phyloP scores from a whole-genome alignment of 2,113 vertebrate species.

The Gambusia affinis region DNA sequence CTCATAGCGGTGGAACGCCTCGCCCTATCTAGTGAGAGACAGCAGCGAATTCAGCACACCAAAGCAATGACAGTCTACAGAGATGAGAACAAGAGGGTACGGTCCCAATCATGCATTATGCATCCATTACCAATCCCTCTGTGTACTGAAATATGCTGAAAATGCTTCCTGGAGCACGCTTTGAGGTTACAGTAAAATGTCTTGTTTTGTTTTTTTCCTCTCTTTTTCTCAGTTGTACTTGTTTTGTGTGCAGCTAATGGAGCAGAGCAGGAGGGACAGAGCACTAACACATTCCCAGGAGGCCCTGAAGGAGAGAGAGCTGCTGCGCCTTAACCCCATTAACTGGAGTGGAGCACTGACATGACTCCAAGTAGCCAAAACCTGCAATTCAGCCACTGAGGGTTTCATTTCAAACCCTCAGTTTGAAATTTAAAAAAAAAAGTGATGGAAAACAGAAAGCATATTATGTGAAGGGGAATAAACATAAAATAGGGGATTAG shows the following conservation, averaged over 20 bases:
- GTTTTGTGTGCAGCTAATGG: conserved; percentile 75
- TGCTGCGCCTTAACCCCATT: conserved; percentile 78
- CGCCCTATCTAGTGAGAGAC: conserved; percentile 58
- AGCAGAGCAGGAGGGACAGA: conserved; percentile 76
- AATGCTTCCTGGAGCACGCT: conserved; percentile 14
- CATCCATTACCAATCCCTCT: conserved; percentile 6
- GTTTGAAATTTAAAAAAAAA: neutral
- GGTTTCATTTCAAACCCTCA: neutral
- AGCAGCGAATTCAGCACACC: conserved; percentile 57
- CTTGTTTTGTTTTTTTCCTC: neutral
- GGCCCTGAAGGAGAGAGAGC: conserved; percentile 69
- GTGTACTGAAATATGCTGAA: conserved; percentile 4
- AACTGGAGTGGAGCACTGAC: conserved; percentile 81
- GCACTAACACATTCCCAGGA: conserved; percentile 74
- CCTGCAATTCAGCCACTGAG: neutral
- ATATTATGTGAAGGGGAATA: neutral
- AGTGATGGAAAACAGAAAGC: neutral
- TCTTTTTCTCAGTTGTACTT: neutral
- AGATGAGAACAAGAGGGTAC: conserved; percentile 79
- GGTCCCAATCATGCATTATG: conserved; percentile 1
- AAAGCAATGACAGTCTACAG: conserved; percentile 70
- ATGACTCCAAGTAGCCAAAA: conserved; percentile 46
- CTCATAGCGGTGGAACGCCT: conserved; percentile 57
- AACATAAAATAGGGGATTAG: too few species aligned
- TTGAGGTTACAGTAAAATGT: conserved; percentile 36